These are phyloP conservation scores for Epinephelus fuscoguttatus DNA, from an alignment of 2,113 vertebrate species.

Conservation along the genomic window DNA sequence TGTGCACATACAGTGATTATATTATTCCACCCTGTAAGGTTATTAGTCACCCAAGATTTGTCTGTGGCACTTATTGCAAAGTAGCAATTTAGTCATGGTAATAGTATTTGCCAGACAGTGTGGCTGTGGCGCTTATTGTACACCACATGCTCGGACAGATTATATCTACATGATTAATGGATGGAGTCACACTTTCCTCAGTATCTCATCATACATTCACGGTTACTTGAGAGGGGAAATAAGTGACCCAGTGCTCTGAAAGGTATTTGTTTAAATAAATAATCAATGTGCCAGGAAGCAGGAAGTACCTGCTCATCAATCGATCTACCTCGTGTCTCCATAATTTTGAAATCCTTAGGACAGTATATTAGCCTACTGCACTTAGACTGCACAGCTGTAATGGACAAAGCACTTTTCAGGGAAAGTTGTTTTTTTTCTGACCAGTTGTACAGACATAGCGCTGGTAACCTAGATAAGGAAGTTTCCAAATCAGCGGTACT, in stretches of 20 bases:
- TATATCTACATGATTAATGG: slow-evolving; percentile 24
- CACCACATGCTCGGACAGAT: neutral
- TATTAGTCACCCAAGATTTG: neutral
- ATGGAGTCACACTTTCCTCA: slow-evolving; percentile 30
- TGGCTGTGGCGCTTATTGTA: neutral
- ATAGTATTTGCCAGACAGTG: slow-evolving; percentile 1
- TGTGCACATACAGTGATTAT: neutral
- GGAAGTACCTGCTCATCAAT: slow-evolving; percentile 72
- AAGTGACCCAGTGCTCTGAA: slow-evolving; percentile 21
- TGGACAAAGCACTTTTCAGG: slow-evolving; percentile 42
- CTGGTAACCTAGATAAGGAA: slow-evolving; percentile 8
- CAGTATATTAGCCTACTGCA: slow-evolving; percentile 42
- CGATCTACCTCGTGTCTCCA: slow-evolving; percentile 59
- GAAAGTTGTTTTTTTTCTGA: slow-evolving; percentile 4
- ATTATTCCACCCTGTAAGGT: neutral
- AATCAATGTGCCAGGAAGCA: slow-evolving; percentile 71
- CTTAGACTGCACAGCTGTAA: slow-evolving; percentile 60
- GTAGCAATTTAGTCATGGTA: neutral
- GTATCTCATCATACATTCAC: neutral
- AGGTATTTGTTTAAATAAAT: slow-evolving; percentile 69
- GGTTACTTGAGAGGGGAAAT: slow-evolving; percentile 15
- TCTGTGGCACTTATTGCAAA: slow-evolving; percentile 14
- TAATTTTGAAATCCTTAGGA: slow-evolving; percentile 48
- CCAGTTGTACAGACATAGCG: slow-evolving; percentile 2
- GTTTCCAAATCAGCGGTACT: neutral